phyloP scores from a whole-genome alignment of 2,113 vertebrate species.

The Urocynchramus pylzowi region DNA sequence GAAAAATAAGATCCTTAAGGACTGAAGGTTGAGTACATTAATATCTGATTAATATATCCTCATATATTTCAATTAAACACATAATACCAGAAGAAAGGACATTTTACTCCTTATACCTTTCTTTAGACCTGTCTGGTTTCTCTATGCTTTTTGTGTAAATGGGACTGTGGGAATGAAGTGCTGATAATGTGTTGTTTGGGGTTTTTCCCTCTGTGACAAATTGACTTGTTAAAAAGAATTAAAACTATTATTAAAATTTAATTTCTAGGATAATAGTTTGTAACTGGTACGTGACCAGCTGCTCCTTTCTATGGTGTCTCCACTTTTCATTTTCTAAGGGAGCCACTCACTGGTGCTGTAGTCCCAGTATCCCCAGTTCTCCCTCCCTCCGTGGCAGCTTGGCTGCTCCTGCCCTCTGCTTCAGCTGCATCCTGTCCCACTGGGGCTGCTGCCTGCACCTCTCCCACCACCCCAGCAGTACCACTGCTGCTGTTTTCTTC shows the following conservation, averaged over 20 bases:
- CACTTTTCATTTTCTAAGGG: not conserved
- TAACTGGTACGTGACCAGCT: not conserved
- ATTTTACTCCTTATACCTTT: slow-evolving; percentile 68
- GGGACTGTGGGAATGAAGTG: slow-evolving; percentile 51
- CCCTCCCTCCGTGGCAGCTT: not conserved
- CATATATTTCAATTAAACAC: slow-evolving; percentile 70
- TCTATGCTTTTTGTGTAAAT: not conserved
- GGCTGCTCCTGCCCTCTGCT: not conserved
- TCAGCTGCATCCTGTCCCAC: not conserved
- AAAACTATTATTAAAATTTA: not conserved
- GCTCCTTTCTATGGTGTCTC: not conserved
- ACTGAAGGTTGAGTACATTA: slow-evolving; percentile 65
- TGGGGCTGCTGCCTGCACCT: not conserved
- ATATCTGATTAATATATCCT: slow-evolving; percentile 62
- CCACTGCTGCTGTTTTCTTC: not conserved
- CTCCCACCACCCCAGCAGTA: not conserved
- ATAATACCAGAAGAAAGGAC: slow-evolving; percentile 60
- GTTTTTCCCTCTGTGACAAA: not conserved
- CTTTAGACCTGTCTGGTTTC: slow-evolving; percentile 19
- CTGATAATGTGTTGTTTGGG: not conserved
- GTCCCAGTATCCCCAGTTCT: not conserved
- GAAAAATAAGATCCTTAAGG: not conserved
- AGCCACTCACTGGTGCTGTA: not conserved
- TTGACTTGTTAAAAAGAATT: not conserved
- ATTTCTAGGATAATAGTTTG: not conserved